Conservation (phyloP, 2,797 vertebrate species). For the Xenopus petersii region DNA sequence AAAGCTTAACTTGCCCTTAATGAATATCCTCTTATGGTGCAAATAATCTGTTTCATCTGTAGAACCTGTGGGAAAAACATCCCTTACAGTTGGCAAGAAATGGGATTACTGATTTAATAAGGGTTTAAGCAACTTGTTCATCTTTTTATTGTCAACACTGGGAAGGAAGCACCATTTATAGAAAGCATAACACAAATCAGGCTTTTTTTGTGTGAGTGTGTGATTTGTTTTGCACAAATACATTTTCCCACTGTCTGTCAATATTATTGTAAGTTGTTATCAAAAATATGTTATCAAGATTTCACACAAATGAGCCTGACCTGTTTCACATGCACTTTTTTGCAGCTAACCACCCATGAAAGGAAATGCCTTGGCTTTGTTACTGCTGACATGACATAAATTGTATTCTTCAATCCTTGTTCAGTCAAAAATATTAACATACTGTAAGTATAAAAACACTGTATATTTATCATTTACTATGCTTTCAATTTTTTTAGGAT, state of each 20-base stretch:
- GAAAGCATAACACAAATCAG: not conserved
- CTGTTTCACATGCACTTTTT: conserved; percentile 32
- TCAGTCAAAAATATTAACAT: conserved; percentile 43
- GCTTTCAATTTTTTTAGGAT: no score
- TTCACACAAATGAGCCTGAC: conserved; percentile 33
- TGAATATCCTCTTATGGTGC: not conserved
- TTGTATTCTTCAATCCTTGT: conserved; percentile 23
- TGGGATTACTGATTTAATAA: not conserved
- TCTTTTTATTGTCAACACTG: not conserved
- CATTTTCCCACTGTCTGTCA: conserved; percentile 40
- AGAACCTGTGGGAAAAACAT: not conserved
- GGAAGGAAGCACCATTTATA: conserved; percentile 1
- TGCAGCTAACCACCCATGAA: conserved; percentile 43
- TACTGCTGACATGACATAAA: conserved; percentile 33
- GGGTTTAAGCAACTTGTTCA: not conserved
- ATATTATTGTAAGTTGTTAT: conserved; percentile 32
- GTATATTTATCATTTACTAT: no score
- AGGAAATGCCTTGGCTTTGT: conserved; percentile 36
- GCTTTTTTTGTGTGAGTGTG: conserved; percentile 10
- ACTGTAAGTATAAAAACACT: not conserved
- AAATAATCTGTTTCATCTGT: not conserved
- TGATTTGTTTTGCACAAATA: conserved; percentile 43
- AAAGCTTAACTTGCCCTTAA: not conserved
- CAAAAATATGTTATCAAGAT: conserved; percentile 27
- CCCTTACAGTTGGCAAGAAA: not conserved